These are phyloP conservation scores for Caranx melampygus DNA, from an alignment of 2,113 vertebrate species.

Conservation along the genomic window DNA sequence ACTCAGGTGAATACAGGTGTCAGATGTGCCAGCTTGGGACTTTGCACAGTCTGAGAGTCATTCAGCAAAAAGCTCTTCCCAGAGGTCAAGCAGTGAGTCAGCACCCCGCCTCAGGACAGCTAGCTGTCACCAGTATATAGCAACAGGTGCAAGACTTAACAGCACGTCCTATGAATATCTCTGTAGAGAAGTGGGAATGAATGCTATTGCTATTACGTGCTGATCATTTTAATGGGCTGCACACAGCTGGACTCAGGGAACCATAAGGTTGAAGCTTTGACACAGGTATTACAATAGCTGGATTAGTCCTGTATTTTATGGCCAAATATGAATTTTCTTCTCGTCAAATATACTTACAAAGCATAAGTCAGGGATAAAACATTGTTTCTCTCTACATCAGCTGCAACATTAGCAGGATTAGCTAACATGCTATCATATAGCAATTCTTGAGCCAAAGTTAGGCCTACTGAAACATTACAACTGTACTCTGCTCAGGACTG, in stretches of 20 bases:
- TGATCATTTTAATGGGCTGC: background rate
- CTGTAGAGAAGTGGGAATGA: background rate
- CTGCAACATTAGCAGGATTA: too few species aligned
- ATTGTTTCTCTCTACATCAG: too few species aligned
- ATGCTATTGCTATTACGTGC: background rate
- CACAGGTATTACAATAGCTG: too few species aligned
- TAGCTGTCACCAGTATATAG: background rate
- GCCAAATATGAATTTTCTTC: too few species aligned
- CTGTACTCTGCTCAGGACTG: background rate
- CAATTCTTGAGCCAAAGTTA: background rate
- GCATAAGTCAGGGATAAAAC: too few species aligned
- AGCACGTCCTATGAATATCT: background rate
- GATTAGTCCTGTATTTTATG: too few species aligned
- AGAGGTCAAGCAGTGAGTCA: background rate
- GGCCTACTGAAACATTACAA: background rate
- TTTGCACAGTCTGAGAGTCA: background rate
- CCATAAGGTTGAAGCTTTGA: background rate
- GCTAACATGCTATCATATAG: too few species aligned
- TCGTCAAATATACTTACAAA: too few species aligned
- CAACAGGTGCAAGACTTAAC: conserved; percentile 1
- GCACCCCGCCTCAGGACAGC: conserved; percentile 9
- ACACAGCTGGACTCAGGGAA: background rate
- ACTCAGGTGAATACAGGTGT: background rate
- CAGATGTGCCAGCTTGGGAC: conserved; percentile 2
- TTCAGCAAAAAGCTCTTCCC: conserved; percentile 3